These are phyloP conservation scores for Psittacula derbiana DNA, from an alignment of 2,797 vertebrate genomes.

Conservation along the genomic window DNA sequence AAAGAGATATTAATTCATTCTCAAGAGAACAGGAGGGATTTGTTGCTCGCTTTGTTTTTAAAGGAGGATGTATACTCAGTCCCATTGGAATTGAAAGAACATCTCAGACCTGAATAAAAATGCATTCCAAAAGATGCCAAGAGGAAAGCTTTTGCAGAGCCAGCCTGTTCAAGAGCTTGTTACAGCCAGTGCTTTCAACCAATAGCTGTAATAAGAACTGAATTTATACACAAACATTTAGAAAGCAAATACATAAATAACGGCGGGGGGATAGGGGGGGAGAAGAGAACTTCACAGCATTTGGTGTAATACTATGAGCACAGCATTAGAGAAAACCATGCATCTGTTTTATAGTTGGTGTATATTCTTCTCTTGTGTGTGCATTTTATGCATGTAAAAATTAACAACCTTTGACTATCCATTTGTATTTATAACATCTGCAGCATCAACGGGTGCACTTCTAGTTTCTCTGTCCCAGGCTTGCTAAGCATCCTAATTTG, in stretches of 20 bases:
- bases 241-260: slow-evolving; percentile 46
- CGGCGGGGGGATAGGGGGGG: accelerated
- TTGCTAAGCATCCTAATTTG: slow-evolving; percentile 52
- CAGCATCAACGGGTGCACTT: slow-evolving; percentile 47
- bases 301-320: background rate
- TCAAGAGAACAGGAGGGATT: background rate
- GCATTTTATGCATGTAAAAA: slow-evolving; percentile 59
- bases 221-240: slow-evolving; percentile 39
- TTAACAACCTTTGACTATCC: slow-evolving; percentile 59
- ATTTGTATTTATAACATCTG: slow-evolving; percentile 68
- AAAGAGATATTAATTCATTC: background rate
- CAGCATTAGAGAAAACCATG: background rate
- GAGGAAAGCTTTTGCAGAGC: slow-evolving; percentile 14
- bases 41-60: background rate
- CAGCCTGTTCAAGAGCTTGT: background rate
- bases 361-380: slow-evolving; percentile 46
- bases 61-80: background rate
- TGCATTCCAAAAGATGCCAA: background rate
- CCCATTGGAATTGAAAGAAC: background rate
- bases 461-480: background rate
- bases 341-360: slow-evolving; percentile 50
- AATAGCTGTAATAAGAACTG: slow-evolving; percentile 35
- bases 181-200: background rate
- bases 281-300: background rate
- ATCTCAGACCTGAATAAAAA: slow-evolving; percentile 22